Evolutionary conservation across 2,797 vertebrate species (phyloP), one percentile per base, ranked within the genome.

Genomic region (Fistularia tabacaria): DNA sequence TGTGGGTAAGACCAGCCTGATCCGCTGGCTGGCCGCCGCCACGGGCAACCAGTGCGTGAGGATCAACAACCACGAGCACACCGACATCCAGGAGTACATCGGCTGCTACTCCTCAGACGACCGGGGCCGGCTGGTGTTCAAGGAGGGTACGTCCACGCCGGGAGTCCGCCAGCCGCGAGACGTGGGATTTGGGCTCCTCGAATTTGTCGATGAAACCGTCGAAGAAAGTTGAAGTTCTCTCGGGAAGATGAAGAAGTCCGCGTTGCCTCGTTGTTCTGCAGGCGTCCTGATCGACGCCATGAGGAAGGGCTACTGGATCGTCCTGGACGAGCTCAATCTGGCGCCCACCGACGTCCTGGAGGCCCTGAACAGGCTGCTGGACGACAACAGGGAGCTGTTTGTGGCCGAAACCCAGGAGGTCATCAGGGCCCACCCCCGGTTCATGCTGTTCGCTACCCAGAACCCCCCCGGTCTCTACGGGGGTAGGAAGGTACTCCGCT

Each of bases 11-110:
- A 99, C 97, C 66, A 99, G 97, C 67, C 87, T 99, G 63, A 93
- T 99, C 74, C 85, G 85, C 40, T 99, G 94, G 95, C 77, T 99
- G 57, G 94, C 96, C 12, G 85, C 90, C 55, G 89, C 95, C 57
- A 95, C 93, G 1, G 96, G 96, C 12, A 99, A 99, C 87, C 93
- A 95, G 40, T 99, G 94, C 59, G 93, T 99, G 46, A 88, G 97
- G 42, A 98, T 99, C 85, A 99, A 99, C 76, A 99, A 99, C 79
- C 97, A 99, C 0, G 97, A 99, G 62, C 96, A 99, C 83, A 99
- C 97, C 0, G 97, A 99, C 81, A 97, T 99, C 82, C 97, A 99
- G 70, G 97, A 99, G 54, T 99, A 99, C 77, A 93, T 99, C 25
- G 96, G 97, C 73, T 98, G 97, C 79, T 99, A 98, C 14, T 94